phyloP scores from a whole-genome alignment of 1,140 invertebrate species.

The Mercenaria mercenaria region DNA sequence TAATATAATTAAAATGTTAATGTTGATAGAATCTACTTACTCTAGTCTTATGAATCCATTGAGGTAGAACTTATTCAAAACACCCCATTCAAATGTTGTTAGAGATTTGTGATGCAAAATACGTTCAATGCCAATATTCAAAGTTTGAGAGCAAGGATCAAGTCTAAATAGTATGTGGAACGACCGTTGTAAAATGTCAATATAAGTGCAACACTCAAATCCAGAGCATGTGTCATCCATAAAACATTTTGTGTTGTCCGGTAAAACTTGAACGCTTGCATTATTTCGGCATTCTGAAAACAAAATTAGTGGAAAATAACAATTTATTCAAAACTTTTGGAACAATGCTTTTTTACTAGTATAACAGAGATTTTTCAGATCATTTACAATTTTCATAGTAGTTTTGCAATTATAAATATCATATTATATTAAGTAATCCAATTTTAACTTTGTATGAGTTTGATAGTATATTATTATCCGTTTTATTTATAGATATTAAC shows the following conservation, averaged over 20 bases:
- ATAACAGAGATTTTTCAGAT: no score
- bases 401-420: no score
- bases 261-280: not conserved
- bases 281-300: not conserved
- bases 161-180: not conserved
- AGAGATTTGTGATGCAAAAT: not conserved
- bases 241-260: not conserved
- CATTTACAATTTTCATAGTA: no score
- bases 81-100: not conserved
- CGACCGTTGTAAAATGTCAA: not conserved
- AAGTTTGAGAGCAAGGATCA: not conserved
- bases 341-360: no score
- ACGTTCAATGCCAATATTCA: constrained; percentile 16
- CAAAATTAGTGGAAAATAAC: not conserved
- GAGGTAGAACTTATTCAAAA: not conserved
- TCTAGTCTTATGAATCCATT: not conserved
- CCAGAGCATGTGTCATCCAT: constrained; percentile 32
- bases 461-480: no score
- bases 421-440: no score
- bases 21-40: not conserved
- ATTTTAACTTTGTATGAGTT: no score
- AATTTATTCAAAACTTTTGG: no score
- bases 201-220: constrained; percentile 21
- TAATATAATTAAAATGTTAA: no score
- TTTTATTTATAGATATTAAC: no score